A percentile compares a stretch with the other conserved stretches of the same genome.
These are phyloP conservation scores for Paradoxurus hermaphroditus DNA, from an alignment of 2,113 vertebrate species.

Conservation along the genomic window DNA sequence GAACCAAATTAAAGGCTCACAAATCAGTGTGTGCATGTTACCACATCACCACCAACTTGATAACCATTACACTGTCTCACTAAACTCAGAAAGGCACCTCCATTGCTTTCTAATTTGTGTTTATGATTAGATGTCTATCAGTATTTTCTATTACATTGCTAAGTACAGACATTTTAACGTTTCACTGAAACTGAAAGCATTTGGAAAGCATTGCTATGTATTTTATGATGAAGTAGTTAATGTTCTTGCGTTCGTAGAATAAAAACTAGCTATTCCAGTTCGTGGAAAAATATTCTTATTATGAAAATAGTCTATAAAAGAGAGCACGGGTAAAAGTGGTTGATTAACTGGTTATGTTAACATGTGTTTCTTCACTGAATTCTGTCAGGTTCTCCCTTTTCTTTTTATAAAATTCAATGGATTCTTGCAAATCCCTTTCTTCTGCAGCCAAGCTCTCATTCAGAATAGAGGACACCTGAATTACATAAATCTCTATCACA, in stretches of 20 bases:
- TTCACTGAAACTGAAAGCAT: neutral
- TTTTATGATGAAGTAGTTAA: neutral
- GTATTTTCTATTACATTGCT: neutral
- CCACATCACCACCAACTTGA: too few relatives aligned
- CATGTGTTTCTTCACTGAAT: slow-evolving; percentile 31
- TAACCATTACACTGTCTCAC: neutral
- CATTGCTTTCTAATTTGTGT: neutral
- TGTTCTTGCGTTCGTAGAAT: neutral
- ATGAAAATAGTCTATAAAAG: neutral
- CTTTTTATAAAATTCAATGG: slow-evolving; percentile 54
- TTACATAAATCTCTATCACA: slow-evolving; percentile 92
- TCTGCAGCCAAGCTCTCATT: slow-evolving; percentile 76
- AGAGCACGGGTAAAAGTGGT: neutral
- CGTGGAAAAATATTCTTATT: neutral
- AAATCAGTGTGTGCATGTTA: rapidly evolving
- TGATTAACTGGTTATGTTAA: slow-evolving; percentile 48
- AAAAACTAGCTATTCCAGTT: neutral
- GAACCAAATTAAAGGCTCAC: neutral
- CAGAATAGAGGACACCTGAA: slow-evolving; percentile 89
- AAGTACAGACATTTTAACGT: neutral
- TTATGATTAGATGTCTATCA: neutral
- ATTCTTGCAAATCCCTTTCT: slow-evolving; percentile 62
- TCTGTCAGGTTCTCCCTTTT: slow-evolving; percentile 36
- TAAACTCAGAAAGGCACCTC: neutral
- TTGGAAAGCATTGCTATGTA: neutral